Evolutionary conservation across 2,888 invertebrate species (phyloP), one percentile per base, ranked within the genome.

Genomic region (Ceraclea dissimilis): DNA sequence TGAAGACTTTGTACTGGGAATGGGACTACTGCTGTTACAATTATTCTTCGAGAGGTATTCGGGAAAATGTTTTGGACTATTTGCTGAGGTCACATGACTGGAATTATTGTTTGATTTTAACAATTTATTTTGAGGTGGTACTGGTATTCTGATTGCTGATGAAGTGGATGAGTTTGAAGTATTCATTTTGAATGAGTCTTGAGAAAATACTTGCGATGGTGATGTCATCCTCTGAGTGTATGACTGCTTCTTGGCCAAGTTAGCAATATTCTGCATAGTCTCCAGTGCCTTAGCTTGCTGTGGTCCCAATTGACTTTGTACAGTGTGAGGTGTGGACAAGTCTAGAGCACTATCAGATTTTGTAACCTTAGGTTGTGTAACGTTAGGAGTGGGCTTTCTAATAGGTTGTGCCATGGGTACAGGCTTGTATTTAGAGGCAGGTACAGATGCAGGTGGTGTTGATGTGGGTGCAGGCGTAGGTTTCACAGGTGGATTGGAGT

Each of bases 221-320:
- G 58, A 52, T 63, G 71, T 73, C 52, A 72, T 63, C 65, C 77
- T 76, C 34, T 70, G 64, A 34, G 74, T 68, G 26, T 74, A 67
- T 64, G 68, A 72, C 66, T 78, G 77, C 66, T 76, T 75, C 63
- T 76, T 77, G 53, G 76, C 77, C 56, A 78, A 69, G 67, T 76
- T 78, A 31, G 74, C 76, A 63, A 78, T 78, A 47, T 77, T 74
- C 60, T 78, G 76, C 77, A 78, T 78, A 43, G 76, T 76, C 67
- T 76, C 76, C 66, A 77, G 71, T 50, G 73, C 71, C 67, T 76
- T 75, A 60, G 73, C 72, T 64, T 76, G 76, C 59, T 75, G 75
- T 39, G 71, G 70, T 44, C 69, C 72, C 52, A 73, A 65, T 62
- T 74, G 73, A 64, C 69, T 72, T 65, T 71, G 76, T 48, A 71